Evolutionary conservation across 2,888 invertebrate species (phyloP).

Genomic region (Drosophila setosimentum): DNA sequence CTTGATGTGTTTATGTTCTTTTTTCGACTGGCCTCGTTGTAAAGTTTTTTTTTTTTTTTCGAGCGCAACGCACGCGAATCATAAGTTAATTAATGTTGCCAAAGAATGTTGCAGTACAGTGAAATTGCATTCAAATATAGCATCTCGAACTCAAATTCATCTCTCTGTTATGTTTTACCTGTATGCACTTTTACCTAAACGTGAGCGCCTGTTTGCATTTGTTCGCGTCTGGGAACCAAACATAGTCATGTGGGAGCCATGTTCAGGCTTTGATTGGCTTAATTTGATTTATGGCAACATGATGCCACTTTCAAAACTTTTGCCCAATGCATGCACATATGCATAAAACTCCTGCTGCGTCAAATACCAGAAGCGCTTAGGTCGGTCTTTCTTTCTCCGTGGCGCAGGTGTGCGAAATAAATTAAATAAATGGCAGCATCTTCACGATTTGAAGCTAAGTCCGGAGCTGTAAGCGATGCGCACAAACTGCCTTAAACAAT

Average conservation of each 20-base stretch:
- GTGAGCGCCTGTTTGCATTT: conserved; percentile 46
- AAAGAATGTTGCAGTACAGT: conserved; percentile 60
- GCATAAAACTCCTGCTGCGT: conserved; percentile 50
- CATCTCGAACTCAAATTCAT: conserved; percentile 23
- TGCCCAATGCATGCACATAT: conserved; percentile 39
- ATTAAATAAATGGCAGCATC: conserved; percentile 64
- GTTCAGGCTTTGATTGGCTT: conserved; percentile 65
- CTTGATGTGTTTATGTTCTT: conserved; percentile 26
- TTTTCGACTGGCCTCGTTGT: conserved; percentile 63
- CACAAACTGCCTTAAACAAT: conserved; percentile 49
- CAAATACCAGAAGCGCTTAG: conserved; percentile 67
- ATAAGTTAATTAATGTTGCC: conserved; percentile 63
- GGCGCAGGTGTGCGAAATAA: conserved; percentile 81
- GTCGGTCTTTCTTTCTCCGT: conserved; percentile 38
- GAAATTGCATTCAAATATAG: conserved; percentile 57
- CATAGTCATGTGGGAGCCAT: conserved; percentile 49
- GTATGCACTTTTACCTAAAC: conserved; percentile 56
- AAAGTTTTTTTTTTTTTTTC: background rate
- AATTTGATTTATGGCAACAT: conserved; percentile 69
- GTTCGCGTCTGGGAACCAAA: conserved; percentile 52
- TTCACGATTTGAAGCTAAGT: conserved; percentile 35
- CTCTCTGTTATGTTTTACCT: conserved; percentile 34
- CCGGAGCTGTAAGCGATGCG: conserved; percentile 29
- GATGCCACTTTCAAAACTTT: conserved; percentile 56
- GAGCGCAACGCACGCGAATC: conserved; percentile 73